Evolutionary conservation across 2,888 invertebrate species (phyloP), one percentile per base, ranked within the genome.

Genomic region (Xanthostigma xanthostigma): DNA sequence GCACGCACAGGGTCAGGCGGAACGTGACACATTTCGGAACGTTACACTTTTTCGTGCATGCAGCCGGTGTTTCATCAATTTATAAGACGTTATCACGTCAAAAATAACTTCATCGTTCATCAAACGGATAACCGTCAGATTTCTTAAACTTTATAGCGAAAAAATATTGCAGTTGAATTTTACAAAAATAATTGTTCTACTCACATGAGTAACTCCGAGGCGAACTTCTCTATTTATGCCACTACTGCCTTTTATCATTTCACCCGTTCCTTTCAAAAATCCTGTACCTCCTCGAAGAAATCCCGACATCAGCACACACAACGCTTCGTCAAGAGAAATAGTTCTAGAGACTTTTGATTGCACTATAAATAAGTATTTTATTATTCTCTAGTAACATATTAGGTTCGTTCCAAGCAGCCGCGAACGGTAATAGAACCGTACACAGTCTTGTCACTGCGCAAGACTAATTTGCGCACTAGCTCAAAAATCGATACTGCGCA

Each of bases 171-270:
- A 35, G 11, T 51, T 6, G 27, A 1, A 27, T 27, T 27, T 27
- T 27, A 27, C n/a, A 27, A 36, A 48, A 48, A 6, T 8, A 46
- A 10, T 48, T 17, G 34, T 11, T 41, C 27, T 34, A 74, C 81
- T 78, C 68, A 92, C 92, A 72, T 97, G 92, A 5, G 97, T 95
- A 0, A 98, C 91, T 51, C 97, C 97, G 50, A 98, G 94, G 55
- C 97, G 76, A 48, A 97, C 90, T 74, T 98, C 97, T 53, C 94
- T 74, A 65, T 93, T 94, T 1, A 96, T 88, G 9, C 89, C 86
- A 0, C 90, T 89, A 54, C 87, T 87, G 5, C 94, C 93, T 69
- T 95, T 95, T 55, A 96, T 95, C 62, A 95, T 94, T 70, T 96
- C 95, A 1, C 86, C 86, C 11, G 87, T 84, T 14, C 91, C 91